These are phyloP conservation scores for Thecophora atra DNA, from an alignment of 2,888 invertebrate species.

Conservation along the genomic window DNA sequence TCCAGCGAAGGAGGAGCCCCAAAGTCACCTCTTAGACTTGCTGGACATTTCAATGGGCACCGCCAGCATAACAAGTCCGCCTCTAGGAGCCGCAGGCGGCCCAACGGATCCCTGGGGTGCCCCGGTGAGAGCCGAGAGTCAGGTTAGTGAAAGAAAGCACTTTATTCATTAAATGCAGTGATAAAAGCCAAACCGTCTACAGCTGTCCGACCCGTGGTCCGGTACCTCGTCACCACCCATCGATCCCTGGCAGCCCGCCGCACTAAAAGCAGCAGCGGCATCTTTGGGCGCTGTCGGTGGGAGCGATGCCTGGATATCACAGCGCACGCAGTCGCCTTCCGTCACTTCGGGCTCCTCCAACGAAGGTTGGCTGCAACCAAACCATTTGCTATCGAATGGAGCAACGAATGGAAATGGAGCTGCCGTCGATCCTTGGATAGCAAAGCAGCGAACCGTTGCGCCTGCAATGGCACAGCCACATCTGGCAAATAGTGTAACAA, in stretches of 20 bases:
- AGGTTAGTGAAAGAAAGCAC: slow-evolving; percentile 62
- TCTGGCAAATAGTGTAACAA: background rate
- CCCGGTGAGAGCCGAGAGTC: slow-evolving; percentile 68
- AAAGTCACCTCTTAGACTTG: slow-evolving; percentile 83
- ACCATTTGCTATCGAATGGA: slow-evolving; percentile 38
- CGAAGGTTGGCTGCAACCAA: slow-evolving; percentile 64
- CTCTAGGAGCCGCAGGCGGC: slow-evolving; percentile 62
- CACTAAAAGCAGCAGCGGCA: slow-evolving; percentile 45
- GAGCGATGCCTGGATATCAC: slow-evolving; percentile 57
- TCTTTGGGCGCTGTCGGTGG: slow-evolving; percentile 55
- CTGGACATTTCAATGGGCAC: slow-evolving; percentile 81
- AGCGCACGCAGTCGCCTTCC: slow-evolving; percentile 64
- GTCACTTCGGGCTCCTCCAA: slow-evolving; percentile 64
- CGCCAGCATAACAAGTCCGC: slow-evolving; percentile 69
- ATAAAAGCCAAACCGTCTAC: too few species aligned
- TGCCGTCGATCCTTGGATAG: slow-evolving; percentile 58
- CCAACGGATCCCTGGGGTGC: slow-evolving; percentile 81
- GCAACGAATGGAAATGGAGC: slow-evolving; percentile 51
- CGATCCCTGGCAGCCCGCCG: slow-evolving; percentile 64
- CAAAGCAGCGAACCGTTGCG: slow-evolving; percentile 52
- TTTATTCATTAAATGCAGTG: background rate
- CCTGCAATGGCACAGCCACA: slow-evolving; percentile 40
- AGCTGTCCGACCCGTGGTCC: slow-evolving; percentile 65
- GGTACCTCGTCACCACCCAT: slow-evolving; percentile 61
- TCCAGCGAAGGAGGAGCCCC: slow-evolving; percentile 62